A percentile compares a stretch with the other conserved stretches of the same genome.
Conservation (phyloP, 2,888 invertebrate species). For the Thecocarcelia acutangulata region DNA sequence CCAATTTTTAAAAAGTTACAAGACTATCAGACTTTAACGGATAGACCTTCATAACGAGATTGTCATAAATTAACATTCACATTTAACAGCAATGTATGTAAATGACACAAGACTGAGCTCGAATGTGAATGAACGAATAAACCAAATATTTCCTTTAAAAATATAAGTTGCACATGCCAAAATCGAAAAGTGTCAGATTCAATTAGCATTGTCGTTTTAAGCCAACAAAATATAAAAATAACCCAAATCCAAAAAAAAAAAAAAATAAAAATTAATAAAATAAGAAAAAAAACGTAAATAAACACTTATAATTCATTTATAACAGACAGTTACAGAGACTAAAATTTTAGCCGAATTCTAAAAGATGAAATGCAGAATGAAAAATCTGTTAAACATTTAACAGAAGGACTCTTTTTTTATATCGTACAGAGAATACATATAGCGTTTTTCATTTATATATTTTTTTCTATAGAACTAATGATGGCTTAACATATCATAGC, state of each 20-base stretch:
- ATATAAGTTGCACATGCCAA: constrained; percentile 48
- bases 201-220: constrained; percentile 37
- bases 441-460: too few species aligned
- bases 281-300: background rate
- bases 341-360: background rate
- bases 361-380: background rate
- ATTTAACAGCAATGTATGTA: constrained; percentile 4
- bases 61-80: constrained; percentile 56
- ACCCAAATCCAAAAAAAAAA: background rate
- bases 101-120: constrained; percentile 34
- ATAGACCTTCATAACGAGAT: constrained; percentile 59
- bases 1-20: constrained; percentile 13
- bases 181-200: constrained; percentile 56
- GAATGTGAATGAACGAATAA: background rate
- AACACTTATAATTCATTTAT: background rate
- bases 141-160: constrained; percentile 23
- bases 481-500: too few species aligned
- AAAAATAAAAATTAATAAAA: background rate
- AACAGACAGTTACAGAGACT: background rate
- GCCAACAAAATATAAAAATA: background rate
- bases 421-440: too few species aligned
- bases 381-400: too few species aligned
- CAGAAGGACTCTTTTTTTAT: too few species aligned
- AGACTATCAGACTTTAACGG: constrained; percentile 29
- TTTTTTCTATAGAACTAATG: too few species aligned